Conservation (phyloP, 2,113 vertebrate genomes). For the Baryphthengus martii region DNA sequence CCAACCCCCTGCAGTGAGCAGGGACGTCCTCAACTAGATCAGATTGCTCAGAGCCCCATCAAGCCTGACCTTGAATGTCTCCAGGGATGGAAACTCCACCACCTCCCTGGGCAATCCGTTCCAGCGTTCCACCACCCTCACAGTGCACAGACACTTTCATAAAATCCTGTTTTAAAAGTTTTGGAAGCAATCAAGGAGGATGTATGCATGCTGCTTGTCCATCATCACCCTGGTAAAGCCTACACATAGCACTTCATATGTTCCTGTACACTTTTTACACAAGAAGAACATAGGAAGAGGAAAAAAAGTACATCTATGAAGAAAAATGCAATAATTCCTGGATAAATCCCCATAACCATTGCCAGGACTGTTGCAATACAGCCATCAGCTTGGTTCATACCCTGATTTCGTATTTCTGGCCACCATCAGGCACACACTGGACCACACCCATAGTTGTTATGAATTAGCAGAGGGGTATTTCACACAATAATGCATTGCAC, state of each 20-base stretch:
- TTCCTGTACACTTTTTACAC: background rate
- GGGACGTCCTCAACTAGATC: too few relatives aligned
- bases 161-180: background rate
- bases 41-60: too few relatives aligned
- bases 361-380: background rate
- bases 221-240: background rate
- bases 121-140: too few relatives aligned
- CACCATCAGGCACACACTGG: background rate
- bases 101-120: too few relatives aligned
- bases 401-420: background rate
- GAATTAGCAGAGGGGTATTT: background rate
- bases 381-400: background rate
- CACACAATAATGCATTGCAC: background rate
- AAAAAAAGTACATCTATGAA: background rate
- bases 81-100: too few relatives aligned
- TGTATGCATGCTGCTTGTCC: background rate
- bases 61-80: too few relatives aligned
- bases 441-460: fast-evolving
- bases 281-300: background rate
- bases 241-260: background rate
- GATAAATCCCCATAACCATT: background rate
- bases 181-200: background rate
- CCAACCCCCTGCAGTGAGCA: too few relatives aligned
- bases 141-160: background rate
- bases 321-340: background rate